Evolutionary conservation across 2,888 invertebrate genomes (phyloP).

Genomic region (Mesorhabditis sp.): DNA sequence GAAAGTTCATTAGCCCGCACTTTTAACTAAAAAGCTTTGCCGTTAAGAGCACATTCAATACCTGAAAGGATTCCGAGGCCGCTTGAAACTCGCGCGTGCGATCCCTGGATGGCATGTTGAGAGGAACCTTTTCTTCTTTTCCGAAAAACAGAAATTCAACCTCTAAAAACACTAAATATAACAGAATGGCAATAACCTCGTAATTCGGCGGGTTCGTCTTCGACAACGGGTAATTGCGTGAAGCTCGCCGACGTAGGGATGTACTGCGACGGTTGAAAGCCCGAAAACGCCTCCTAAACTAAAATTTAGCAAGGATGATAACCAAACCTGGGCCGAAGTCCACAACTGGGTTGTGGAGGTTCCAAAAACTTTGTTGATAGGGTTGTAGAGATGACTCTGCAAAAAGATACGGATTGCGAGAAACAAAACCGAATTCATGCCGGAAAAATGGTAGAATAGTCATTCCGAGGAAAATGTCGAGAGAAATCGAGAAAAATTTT

Average conservation of each 20-base stretch:
- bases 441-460: not conserved
- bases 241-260: conserved; percentile 9
- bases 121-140: conserved; percentile 13
- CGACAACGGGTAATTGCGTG: conserved; percentile 51
- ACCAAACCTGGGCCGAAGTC: conserved; percentile 51
- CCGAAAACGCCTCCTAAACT: conserved; percentile 36
- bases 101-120: conserved; percentile 56
- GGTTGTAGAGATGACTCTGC: conserved; percentile 21
- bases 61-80: conserved; percentile 53
- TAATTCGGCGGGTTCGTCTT: conserved; percentile 50
- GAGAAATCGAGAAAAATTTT: not conserved
- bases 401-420: not conserved
- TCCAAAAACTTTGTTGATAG: conserved; percentile 44
- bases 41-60: conserved; percentile 14
- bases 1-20: conserved; percentile 28
- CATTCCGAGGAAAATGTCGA: not conserved
- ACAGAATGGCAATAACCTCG: no score
- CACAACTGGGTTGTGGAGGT: conserved; percentile 50
- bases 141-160: not conserved
- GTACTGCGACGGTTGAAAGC: conserved; percentile 16
- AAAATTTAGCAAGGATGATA: conserved; percentile 14
- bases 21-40: conserved; percentile 43
- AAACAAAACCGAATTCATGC: not conserved
- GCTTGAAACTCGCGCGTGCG: conserved; percentile 55
- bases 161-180: not conserved